phyloP scores from a whole-genome alignment of 1,140 invertebrate genomes.

The Whitmania pigra region DNA sequence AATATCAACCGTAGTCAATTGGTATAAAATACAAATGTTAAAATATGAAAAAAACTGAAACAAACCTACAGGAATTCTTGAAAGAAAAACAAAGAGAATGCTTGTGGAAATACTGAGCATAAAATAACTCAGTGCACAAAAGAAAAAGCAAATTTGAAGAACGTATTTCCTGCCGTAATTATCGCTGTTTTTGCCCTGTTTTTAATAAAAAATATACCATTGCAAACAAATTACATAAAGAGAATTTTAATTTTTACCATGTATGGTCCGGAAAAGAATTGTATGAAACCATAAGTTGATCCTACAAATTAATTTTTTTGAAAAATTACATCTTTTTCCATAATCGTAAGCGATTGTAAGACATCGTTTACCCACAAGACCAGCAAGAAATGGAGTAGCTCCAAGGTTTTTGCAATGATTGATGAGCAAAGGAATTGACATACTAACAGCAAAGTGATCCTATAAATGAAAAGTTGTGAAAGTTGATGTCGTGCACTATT shows the following conservation, averaged over 20 bases:
- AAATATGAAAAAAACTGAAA: not conserved
- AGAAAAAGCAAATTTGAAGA: conserved; percentile 33
- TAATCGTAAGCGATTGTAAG: not conserved
- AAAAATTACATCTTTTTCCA: too few species aligned
- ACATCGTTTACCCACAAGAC: conserved; percentile 44
- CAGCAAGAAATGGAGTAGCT: conserved; percentile 51
- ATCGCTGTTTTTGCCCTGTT: conserved; percentile 45
- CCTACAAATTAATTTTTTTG: conserved; percentile 29
- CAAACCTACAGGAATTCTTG: conserved; percentile 37
- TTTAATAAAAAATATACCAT: conserved; percentile 32
- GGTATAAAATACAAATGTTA: too few species aligned
- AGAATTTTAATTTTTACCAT: conserved; percentile 45
- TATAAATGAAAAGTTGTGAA: conserved; percentile 35
- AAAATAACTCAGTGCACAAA: conserved; percentile 35
- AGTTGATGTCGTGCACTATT: not conserved
- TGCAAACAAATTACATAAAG: not conserved
- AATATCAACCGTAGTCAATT: too few species aligned
- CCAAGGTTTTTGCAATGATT: conserved; percentile 49
- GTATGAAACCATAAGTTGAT: conserved; percentile 54
- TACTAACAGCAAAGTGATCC: conserved; percentile 57
- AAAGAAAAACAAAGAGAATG: conserved; percentile 31
- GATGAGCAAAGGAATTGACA: conserved; percentile 53
- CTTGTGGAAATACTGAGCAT: conserved; percentile 32
- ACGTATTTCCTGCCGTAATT: conserved; percentile 32
- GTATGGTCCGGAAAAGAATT: conserved; percentile 54